Conservation (phyloP, 1,140 invertebrate genomes). For the Drosophila sechellia region DNA sequence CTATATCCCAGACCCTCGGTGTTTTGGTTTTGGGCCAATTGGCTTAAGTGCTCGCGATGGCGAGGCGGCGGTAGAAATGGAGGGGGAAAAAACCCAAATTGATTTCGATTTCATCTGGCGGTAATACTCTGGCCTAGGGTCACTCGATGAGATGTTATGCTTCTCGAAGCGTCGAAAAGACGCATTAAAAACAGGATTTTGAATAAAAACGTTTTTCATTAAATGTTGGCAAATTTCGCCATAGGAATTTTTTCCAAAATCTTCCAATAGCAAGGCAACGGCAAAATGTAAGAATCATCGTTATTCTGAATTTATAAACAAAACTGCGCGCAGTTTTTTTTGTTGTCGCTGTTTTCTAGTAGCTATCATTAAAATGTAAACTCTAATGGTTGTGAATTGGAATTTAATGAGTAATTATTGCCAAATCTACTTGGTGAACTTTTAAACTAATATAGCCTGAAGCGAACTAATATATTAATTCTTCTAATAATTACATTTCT, state of each 20-base stretch:
- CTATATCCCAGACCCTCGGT: constrained; percentile 15
- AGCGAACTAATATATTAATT: not conserved
- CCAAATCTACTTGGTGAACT: too few species aligned
- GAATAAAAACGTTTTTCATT: not conserved
- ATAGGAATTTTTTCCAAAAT: constrained; percentile 13
- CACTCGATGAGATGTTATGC: constrained; percentile 3
- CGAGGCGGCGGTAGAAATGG: constrained; percentile 28
- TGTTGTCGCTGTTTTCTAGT: not conserved
- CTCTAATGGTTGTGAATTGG: too few species aligned
- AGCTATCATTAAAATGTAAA: not conserved
- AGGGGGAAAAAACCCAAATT: constrained; percentile 49
- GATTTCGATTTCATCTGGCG: constrained; percentile 50
- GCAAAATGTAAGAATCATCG: not conserved
- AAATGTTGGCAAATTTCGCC: constrained; percentile 9
- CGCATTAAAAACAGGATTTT: constrained; percentile 20
- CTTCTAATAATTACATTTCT: not conserved
- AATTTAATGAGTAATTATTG: not conserved
- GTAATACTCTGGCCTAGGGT: constrained; percentile 11
- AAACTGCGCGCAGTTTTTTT: not conserved
- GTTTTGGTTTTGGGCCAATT: constrained; percentile 31
- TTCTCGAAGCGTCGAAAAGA: constrained; percentile 17
- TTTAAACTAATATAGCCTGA: not conserved
- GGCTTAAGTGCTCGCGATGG: constrained; percentile 24
- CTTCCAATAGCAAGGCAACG: not conserved
- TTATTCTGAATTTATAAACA: not conserved